Base-by-base conservation (phyloP, 2,888 invertebrate genomes). In the Epinotia bilunana region DNA sequence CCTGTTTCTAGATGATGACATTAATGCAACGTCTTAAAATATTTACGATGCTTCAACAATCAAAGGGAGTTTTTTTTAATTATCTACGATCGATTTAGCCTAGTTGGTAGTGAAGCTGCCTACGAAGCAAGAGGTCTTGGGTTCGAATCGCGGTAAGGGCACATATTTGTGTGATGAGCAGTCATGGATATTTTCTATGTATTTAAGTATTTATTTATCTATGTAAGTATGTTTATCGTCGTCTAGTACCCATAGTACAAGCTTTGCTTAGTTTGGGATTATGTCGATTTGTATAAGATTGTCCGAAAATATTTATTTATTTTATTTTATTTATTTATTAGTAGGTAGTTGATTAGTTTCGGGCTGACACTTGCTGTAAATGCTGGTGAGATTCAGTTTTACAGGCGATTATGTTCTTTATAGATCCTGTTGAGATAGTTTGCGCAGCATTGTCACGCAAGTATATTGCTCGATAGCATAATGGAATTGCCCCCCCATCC, bases 1-100 rank as follows among this genome's bases (percentile, higher is more conserved):
- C 76, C 65, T 74, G 61, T 61, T 61, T 62, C 67, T 53, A 77
- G 78, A 78, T 77, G 80, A 83, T 82, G 79, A 81, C 80, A 81
- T 80, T 80, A 80, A 83, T 80, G 65, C 53, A 62, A 16, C 18
- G 55, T 63, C 23, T 57, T 43, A 63, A 72, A 57, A 23, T 18
- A 63, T 74, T 71, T 65, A 64, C 53, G 39, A 64, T 64, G 20
- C 13, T 49, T 69, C 11, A 16, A 5, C 4, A 49, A 0, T 20
- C 53, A 4, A 7, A 69, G 23, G 58, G n/a, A 18, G 1, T 3
- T 61, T 23, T 49, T 39, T 28, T 28, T 28, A 28, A 28, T 28
- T 28, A 28, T 28, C 23, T 1, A 28, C 23, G 3, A 3, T 0
- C 23, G 23, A 1, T 28, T 28, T 28, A 28, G 23, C 23, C 23